These are phyloP conservation scores for Ophonus ardosiacus DNA, from an alignment of 2,888 invertebrate species.

Conservation along the genomic window DNA sequence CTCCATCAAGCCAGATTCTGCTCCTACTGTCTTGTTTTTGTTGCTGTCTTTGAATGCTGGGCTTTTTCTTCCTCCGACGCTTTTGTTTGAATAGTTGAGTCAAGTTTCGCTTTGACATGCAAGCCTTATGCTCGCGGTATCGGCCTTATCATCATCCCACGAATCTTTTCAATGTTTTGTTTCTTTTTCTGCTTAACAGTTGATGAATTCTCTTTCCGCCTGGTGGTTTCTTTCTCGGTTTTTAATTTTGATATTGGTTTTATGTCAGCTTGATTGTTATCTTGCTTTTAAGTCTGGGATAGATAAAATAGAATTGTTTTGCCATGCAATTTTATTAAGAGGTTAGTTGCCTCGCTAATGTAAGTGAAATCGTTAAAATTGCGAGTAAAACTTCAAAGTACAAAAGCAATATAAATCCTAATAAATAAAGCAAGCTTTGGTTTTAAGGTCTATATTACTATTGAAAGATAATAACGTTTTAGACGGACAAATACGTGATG, in stretches of 20 bases:
- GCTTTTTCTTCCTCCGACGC: constrained; percentile 12
- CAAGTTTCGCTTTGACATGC: constrained; percentile 43
- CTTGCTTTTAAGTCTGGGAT: background rate
- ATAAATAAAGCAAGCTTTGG: too few relatives aligned
- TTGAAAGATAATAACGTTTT: too few relatives aligned
- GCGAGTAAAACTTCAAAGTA: too few relatives aligned
- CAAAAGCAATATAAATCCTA: too few relatives aligned
- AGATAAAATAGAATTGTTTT: too few relatives aligned
- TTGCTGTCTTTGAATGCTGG: constrained; percentile 17
- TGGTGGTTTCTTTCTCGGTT: constrained; percentile 9
- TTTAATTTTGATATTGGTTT: constrained; percentile 45
- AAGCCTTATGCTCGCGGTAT: background rate
- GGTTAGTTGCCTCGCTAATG: background rate
- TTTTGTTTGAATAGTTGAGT: constrained; percentile 48
- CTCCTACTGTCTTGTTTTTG: background rate
- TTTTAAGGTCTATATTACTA: too few relatives aligned
- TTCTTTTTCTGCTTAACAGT: constrained; percentile 43
- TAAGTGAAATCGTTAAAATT: too few relatives aligned
- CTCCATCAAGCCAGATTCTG: constrained; percentile 18
- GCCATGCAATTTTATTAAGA: background rate
- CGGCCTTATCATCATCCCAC: constrained; percentile 31
- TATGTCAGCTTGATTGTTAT: constrained; percentile 24
- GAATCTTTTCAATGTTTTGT: constrained; percentile 39
- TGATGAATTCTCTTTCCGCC: constrained; percentile 42
- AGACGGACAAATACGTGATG: too few relatives aligned